Base-by-base conservation (phyloP, 2,113 vertebrate species). In the Callospermophilus lateralis region DNA sequence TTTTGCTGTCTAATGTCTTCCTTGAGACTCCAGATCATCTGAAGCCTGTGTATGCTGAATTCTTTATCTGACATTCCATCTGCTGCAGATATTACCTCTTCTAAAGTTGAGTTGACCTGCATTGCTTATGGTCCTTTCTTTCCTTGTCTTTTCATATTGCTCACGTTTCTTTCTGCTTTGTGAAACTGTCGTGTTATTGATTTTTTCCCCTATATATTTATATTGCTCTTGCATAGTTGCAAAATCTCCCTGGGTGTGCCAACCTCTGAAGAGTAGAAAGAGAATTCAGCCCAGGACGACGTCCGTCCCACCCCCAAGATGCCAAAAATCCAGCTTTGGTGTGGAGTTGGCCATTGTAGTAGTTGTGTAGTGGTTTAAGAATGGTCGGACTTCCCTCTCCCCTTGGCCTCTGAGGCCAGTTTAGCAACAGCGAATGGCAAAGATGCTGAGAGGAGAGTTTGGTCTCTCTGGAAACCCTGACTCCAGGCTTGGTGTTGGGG, bases 401-500 rank as follows among this genome's bases (percentile, higher is more conserved):
- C 26, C 48, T 58, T 28, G 79, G 51, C 61, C 90, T 70, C 72
- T 0, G 11, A 48, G 92, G 58, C 92, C 85, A 63, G 86, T 79
- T 98, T 51, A 93, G 97, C 95, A 58, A 19, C 17, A 12, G 79
- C 65, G 28, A 16, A 22, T 8, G 55, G 72, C 22, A 94, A 83
- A 34, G 97, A 91, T 24, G 95, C 93, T 37, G 91, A 26, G 76
- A 8, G 77, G 19, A 78, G 77, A 97, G 95, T 93, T 84, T 73
- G 34, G 95, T 95, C 93, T 93, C 98, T 95, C 93, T 68, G 68
- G 90, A 93, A 89, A 90, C 93, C 97, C 97, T 3, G 97, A 61
- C 97, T 97, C 98, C 98, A 98, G 98, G 67, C 95, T 97, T 32
- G 79, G 53, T 12, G 74, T 55, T 92, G 89, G 90, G 78, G 65